A percentile compares a stretch with the other conserved stretches of the same genome.
These are phyloP conservation scores for Cheracebus regulus DNA, from an alignment of 2,797 vertebrate genomes.

Conservation along the genomic window DNA sequence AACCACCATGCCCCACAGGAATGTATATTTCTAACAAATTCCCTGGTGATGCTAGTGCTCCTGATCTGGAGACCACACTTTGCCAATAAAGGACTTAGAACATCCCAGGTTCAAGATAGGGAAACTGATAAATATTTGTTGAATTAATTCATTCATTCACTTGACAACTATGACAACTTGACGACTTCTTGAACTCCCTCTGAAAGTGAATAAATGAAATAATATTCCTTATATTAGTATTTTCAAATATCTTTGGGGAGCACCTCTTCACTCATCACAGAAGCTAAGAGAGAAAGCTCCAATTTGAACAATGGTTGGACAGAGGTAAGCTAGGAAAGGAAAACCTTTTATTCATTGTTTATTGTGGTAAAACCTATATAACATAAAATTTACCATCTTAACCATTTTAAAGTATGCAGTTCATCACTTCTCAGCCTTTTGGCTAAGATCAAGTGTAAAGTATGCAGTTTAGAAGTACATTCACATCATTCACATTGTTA, in stretches of 20 bases:
- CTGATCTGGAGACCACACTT: background rate
- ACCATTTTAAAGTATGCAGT: background rate
- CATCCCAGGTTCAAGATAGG: background rate
- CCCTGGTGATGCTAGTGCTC: background rate
- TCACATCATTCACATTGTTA: background rate
- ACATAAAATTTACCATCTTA: background rate
- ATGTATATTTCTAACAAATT: slow-evolving; percentile 45
- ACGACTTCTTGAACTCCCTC: background rate
- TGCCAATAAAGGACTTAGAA: slow-evolving; percentile 4
- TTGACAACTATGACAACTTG: background rate
- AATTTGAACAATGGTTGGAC: background rate
- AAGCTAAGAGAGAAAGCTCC: background rate
- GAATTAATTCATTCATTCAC: background rate
- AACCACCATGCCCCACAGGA: background rate
- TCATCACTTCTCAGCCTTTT: no score
- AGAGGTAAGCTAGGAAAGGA: background rate
- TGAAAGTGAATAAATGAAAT: slow-evolving; percentile 17
- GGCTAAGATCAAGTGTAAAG: background rate
- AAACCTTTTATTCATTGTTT: background rate
- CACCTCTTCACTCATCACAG: background rate
- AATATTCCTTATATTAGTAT: background rate
- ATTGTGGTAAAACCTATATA: background rate
- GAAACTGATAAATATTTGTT: slow-evolving; percentile 4
- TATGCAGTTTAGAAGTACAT: background rate
- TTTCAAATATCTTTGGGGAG: background rate